A percentile compares a stretch with the other conserved stretches of the same genome.
These are phyloP conservation scores for Daubentonia madagascariensis DNA, from an alignment of 2,113 vertebrate species.

Conservation along the genomic window DNA sequence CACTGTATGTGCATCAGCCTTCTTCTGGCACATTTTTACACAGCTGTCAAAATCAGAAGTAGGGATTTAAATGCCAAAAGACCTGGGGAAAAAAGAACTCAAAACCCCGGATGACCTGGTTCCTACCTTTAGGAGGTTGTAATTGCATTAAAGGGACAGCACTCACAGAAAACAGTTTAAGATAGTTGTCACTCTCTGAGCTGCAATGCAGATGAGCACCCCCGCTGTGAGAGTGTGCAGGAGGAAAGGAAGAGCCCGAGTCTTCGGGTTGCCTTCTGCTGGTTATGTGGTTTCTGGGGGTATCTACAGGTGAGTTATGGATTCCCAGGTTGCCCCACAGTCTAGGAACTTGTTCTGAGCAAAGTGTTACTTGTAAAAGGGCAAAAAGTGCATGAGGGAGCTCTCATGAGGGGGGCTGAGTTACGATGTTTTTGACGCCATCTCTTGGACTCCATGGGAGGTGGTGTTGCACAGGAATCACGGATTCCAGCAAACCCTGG, in stretches of 20 bases:
- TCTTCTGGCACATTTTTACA: neutral
- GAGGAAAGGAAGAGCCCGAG: neutral
- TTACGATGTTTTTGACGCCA: neutral
- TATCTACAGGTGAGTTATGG: neutral
- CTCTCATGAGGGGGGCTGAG: neutral
- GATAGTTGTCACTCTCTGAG: neutral
- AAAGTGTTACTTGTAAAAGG: neutral
- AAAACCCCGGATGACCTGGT: neutral
- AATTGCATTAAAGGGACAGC: neutral
- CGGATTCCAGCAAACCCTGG: neutral
- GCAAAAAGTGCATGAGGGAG: neutral
- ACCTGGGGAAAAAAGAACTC: neutral
- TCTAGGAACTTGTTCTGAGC: neutral
- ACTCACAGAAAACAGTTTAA: neutral
- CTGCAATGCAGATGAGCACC: neutral
- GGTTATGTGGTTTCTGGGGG: neutral
- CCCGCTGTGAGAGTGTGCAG: fast-evolving
- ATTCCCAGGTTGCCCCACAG: neutral
- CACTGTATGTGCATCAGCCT: neutral
- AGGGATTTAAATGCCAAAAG: neutral
- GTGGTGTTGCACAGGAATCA: neutral
- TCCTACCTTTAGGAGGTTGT: neutral
- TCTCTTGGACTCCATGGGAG: neutral
- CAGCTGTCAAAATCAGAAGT: neutral
- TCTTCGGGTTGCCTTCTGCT: neutral